These are phyloP conservation scores for Coracopsis vasa DNA, from an alignment of 2,113 vertebrate species.

Conservation along the genomic window DNA sequence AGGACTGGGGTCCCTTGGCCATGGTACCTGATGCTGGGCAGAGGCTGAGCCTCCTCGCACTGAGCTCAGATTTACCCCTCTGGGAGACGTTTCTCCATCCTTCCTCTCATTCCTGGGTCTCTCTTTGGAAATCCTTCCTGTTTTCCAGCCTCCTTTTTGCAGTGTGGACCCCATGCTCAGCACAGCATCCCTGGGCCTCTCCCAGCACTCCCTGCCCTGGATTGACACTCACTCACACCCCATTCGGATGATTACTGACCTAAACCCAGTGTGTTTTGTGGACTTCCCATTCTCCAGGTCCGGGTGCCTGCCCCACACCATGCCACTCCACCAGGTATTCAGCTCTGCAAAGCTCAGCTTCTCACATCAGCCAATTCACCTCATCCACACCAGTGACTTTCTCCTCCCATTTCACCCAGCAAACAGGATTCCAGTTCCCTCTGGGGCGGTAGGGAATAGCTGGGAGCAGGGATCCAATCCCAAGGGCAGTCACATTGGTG, in stretches of 20 bases:
- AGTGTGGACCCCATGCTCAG: neutral
- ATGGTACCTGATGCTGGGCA: neutral
- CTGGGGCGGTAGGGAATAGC: neutral
- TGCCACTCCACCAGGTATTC: accelerated
- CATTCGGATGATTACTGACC: neutral
- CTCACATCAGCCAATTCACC: neutral
- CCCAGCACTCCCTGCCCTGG: accelerated
- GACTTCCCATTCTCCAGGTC: neutral
- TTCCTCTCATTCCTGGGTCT: neutral
- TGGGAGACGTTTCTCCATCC: neutral
- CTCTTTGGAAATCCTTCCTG: neutral
- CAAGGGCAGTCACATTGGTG: neutral
- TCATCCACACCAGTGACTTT: neutral
- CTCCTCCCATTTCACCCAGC: accelerated
- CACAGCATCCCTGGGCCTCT: neutral
- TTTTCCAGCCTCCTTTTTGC: neutral
- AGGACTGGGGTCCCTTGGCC: neutral
- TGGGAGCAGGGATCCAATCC: neutral
- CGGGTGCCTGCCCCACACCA: neutral
- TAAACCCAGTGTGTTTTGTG: neutral
- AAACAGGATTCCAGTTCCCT: neutral
- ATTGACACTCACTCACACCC: neutral
- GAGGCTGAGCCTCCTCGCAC: neutral
- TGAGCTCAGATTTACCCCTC: neutral
- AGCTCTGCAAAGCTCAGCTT: neutral